Conservation (phyloP, 1,140 invertebrate genomes). For the Batillaria attramentaria region DNA sequence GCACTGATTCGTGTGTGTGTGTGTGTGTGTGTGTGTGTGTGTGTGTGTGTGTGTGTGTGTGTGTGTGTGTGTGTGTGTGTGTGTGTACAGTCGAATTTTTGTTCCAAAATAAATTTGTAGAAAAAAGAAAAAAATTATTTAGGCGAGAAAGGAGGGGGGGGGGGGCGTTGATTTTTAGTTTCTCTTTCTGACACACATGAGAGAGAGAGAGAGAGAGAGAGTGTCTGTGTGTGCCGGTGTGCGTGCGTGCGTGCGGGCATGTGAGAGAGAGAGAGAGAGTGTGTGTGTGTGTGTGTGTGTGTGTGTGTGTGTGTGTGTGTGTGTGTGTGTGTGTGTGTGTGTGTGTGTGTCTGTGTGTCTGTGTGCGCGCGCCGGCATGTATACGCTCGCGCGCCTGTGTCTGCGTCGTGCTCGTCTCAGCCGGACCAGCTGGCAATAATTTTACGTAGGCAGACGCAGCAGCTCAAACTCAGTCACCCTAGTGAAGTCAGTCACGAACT, state of each 20-base stretch:
- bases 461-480: too few species aligned
- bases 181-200: not conserved
- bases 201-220: not conserved
- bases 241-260: not conserved
- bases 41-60: slow-evolving; percentile 2
- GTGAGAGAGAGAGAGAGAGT: not conserved
- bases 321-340: not conserved
- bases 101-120: not conserved
- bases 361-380: not conserved
- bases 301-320: slow-evolving; percentile 5
- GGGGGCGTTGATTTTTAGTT: not conserved
- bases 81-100: not conserved
- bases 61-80: slow-evolving; percentile 2
- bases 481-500: too few species aligned
- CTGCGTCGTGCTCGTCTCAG: too few species aligned
- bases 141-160: not conserved
- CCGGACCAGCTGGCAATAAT: too few species aligned
- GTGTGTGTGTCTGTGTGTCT: not conserved
- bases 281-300: not conserved
- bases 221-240: not conserved
- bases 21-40: slow-evolving; percentile 2
- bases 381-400: not conserved
- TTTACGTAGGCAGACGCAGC: too few species aligned
- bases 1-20: not conserved
- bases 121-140: not conserved